These are phyloP conservation scores for Gasterosteus nipponicus DNA, from an alignment of 2,113 vertebrate species.

Conservation along the genomic window DNA sequence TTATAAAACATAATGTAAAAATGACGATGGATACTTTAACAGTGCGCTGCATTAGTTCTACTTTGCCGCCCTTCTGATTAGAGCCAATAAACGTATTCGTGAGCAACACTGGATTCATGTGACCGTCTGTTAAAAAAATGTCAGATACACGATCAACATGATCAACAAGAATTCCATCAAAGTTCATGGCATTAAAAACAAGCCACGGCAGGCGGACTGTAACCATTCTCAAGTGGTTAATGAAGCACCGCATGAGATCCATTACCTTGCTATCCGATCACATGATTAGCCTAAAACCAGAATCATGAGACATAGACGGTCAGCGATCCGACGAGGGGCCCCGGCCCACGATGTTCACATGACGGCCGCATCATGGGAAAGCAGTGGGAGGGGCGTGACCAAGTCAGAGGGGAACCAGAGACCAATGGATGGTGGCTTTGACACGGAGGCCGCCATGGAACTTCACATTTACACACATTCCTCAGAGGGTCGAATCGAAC, in stretches of 20 bases:
- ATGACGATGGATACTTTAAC: neutral
- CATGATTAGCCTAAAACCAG: constrained; percentile 72
- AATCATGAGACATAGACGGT: constrained; percentile 74
- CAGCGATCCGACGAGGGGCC: constrained; percentile 4
- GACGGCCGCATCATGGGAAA: constrained; percentile 52
- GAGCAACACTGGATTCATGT: constrained; percentile 29
- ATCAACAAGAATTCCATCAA: constrained; percentile 1
- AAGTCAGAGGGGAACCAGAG: neutral
- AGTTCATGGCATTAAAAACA: constrained; percentile 28
- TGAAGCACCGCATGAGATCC: constrained; percentile 68
- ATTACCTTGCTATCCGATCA: constrained; percentile 78
- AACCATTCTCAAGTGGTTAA: constrained; percentile 70
- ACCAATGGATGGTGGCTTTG: neutral
- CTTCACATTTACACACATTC: neutral
- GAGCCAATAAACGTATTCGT: constrained; percentile 2
- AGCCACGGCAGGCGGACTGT: neutral
- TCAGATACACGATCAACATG: neutral
- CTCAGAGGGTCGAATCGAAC: too few species aligned
- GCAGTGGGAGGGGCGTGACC: neutral
- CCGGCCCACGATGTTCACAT: constrained; percentile 39
- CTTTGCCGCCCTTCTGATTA: constrained; percentile 8
- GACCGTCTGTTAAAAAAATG: constrained; percentile 35
- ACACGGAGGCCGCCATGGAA: neutral
- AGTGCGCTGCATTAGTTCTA: neutral
- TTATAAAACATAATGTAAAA: neutral